Evolutionary conservation across 2,113 vertebrate species (phyloP).

Genomic region (Stigmatopora nigra): DNA sequence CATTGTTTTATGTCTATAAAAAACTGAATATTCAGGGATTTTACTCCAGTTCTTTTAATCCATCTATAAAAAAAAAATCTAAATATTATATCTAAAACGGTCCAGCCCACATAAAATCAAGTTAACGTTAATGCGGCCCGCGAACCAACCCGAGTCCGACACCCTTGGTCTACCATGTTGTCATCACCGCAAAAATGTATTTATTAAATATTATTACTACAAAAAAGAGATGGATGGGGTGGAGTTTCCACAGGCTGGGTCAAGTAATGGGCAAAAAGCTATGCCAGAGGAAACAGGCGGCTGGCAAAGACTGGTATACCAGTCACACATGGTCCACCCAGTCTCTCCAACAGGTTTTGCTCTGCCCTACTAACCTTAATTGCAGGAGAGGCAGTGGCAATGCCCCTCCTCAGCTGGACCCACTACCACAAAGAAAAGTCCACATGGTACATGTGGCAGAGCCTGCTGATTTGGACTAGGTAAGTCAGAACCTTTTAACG

Average conservation of each 20-base stretch:
- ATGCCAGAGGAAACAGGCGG: slow-evolving; percentile 41
- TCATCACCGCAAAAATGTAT: not conserved
- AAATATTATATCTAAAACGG: no score
- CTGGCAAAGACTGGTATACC: slow-evolving; percentile 49
- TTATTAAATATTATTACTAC: not conserved
- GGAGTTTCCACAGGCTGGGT: slow-evolving; percentile 12
- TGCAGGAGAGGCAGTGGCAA: slow-evolving; percentile 37
- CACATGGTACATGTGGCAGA: slow-evolving; percentile 35
- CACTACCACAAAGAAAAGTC: slow-evolving; percentile 42
- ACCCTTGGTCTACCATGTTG: not conserved
- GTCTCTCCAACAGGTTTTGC: slow-evolving; percentile 38
- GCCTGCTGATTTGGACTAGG: slow-evolving; percentile 64
- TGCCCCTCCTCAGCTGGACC: slow-evolving; percentile 43
- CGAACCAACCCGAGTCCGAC: no score
- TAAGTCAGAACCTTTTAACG: slow-evolving; percentile 75
- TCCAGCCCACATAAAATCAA: no score
- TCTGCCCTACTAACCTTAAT: slow-evolving; percentile 35
- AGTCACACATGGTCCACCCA: slow-evolving; percentile 31
- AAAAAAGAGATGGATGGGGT: slow-evolving; percentile 7
- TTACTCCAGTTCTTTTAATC: no score
- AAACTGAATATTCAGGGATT: no score
- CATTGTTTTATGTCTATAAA: no score
- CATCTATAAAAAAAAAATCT: no score
- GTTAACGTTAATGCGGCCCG: no score
- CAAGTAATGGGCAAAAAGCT: slow-evolving; percentile 40